Conservation (phyloP, 92 coral and sea anemone species). For the Pocillopora grandis region DNA sequence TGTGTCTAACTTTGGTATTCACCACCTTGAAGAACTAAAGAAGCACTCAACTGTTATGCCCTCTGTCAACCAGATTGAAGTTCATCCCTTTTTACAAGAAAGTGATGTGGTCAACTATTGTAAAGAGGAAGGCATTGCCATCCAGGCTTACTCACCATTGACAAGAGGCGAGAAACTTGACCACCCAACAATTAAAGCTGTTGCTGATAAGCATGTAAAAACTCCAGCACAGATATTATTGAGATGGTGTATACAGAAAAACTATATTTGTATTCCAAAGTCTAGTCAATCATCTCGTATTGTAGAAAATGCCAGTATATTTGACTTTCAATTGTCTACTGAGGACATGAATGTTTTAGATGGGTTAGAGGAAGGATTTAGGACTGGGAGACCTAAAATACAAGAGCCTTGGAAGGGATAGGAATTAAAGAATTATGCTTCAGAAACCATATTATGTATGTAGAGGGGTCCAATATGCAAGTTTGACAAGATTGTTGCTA, state of each 20-base stretch:
- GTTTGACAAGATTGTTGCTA: no score
- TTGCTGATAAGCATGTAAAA: constrained; percentile 55
- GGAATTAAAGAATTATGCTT: not conserved
- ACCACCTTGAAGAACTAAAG: constrained; percentile 84
- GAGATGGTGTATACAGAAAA: constrained; percentile 91
- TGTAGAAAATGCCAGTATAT: constrained; percentile 79
- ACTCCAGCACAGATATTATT: constrained; percentile 84
- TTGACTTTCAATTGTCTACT: constrained; percentile 74
- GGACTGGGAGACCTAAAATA: constrained; percentile 90
- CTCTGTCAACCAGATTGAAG: constrained; percentile 95
- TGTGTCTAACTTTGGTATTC: constrained; percentile 96
- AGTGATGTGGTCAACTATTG: constrained; percentile 72
- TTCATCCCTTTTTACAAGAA: constrained; percentile 92
- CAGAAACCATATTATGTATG: no score
- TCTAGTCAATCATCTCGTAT: constrained; percentile 70
- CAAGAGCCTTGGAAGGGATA: constrained; percentile 85
- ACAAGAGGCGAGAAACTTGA: constrained; percentile 84
- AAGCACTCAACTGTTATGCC: constrained; percentile 71
- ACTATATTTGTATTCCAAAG: constrained; percentile 86
- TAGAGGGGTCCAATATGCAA: no score
- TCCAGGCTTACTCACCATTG: constrained; percentile 95
- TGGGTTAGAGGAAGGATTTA: constrained; percentile 82
- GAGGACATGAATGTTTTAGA: constrained; percentile 72
- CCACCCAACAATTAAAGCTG: constrained; percentile 53
- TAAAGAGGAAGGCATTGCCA: constrained; percentile 60